Conservation (phyloP, 2,888 invertebrate species). For the Periphyllus acericola region DNA sequence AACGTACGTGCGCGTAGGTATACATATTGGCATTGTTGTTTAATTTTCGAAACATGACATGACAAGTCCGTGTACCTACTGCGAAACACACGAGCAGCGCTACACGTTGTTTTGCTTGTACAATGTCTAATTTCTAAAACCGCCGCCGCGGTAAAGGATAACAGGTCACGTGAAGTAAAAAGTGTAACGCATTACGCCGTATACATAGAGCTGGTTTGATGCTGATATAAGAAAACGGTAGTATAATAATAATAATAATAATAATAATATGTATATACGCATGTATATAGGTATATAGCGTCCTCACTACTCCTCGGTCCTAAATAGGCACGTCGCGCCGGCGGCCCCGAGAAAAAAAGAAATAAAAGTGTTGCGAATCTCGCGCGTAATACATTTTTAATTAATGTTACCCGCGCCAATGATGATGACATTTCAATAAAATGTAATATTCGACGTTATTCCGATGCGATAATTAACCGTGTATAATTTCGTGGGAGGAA, state of each 20-base stretch:
- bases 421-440: too few relatives aligned
- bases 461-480: too few relatives aligned
- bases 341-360: too few relatives aligned
- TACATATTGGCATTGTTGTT: slow-evolving; percentile 19
- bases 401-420: too few relatives aligned
- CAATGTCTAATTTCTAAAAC: not conserved
- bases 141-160: not conserved
- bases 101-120: not conserved
- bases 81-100: not conserved
- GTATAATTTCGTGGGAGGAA: too few relatives aligned
- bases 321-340: too few relatives aligned
- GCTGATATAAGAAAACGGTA: too few relatives aligned
- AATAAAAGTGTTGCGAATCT: not conserved
- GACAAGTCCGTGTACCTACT: not conserved
- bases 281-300: too few relatives aligned
- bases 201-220: not conserved
- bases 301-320: too few relatives aligned
- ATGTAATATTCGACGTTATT: too few relatives aligned
- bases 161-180: not conserved
- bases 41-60: slow-evolving; percentile 48
- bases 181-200: not conserved
- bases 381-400: not conserved
- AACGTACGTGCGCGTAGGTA: not conserved
- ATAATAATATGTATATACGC: too few relatives aligned
- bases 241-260: too few relatives aligned